These are phyloP conservation scores for Furcula furcula DNA, from an alignment of 2,888 invertebrate species.

Conservation along the genomic window DNA sequence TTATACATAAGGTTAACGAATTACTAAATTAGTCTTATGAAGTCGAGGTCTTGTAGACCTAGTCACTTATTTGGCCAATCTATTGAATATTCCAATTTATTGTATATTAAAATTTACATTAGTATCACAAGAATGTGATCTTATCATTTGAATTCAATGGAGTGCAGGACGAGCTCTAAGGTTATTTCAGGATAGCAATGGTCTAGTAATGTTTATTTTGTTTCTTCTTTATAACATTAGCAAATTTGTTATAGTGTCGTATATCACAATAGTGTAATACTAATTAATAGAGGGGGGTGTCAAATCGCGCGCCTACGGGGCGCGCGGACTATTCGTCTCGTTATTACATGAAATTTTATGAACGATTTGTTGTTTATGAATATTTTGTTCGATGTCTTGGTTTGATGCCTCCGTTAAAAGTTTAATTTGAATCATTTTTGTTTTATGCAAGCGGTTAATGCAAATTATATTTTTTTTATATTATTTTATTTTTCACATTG, in stretches of 20 bases:
- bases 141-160: conserved; percentile 72
- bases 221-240: conserved; percentile 75
- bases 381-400: conserved; percentile 76
- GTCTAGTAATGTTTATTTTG: conserved; percentile 80
- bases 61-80: conserved; percentile 81
- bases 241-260: conserved; percentile 80
- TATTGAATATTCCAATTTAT: conserved; percentile 81
- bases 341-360: conserved; percentile 78
- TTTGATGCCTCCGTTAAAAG: conserved; percentile 80
- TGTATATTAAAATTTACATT: conserved; percentile 76
- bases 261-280: conserved; percentile 79
- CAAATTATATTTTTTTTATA: too few relatives aligned
- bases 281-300: conserved; percentile 79
- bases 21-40: conserved; percentile 81
- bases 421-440: conserved; percentile 80
- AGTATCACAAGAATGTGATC: conserved; percentile 64
- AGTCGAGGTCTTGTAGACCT: conserved; percentile 76
- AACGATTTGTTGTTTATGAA: conserved; percentile 77
- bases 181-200: conserved; percentile 80
- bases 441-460: conserved; percentile 82
- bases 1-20: conserved; percentile 81
- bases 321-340: conserved; percentile 56
- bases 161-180: conserved; percentile 78
- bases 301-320: conserved; percentile 70
- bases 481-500: conserved; percentile 81